phyloP scores from a whole-genome alignment of 2,113 vertebrate species.

The Perca schrenkii region DNA sequence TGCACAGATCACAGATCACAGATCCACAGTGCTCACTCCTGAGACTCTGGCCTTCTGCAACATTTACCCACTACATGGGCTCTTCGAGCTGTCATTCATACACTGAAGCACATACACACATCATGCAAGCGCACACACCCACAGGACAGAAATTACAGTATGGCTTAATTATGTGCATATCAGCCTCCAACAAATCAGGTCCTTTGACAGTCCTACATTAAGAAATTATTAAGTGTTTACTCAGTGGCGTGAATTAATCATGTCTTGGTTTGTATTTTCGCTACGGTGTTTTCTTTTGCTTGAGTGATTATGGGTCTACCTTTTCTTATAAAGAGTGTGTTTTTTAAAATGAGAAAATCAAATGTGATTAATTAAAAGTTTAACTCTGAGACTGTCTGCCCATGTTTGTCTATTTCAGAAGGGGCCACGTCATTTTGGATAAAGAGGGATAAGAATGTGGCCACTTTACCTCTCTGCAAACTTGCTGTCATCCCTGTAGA shows the following conservation, averaged over 20 bases:
- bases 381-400: background rate
- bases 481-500: conserved; percentile 72
- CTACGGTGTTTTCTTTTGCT: background rate
- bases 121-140: background rate
- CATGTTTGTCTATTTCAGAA: conserved; percentile 24
- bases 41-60: conserved; percentile 74
- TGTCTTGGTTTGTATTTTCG: conserved; percentile 27
- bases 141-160: conserved; percentile 8
- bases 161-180: conserved; percentile 48
- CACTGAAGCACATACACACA: conserved; percentile 6
- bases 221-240: conserved; percentile 54
- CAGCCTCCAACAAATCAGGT: conserved; percentile 49
- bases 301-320: conserved; percentile 36
- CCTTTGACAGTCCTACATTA: conserved; percentile 53
- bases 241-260: conserved; percentile 47
- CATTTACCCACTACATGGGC: conserved; percentile 72
- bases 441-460: background rate
- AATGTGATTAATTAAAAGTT: conserved; percentile 26
- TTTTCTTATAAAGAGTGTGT: background rate
- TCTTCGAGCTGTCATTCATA: conserved; percentile 50
- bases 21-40: conserved; percentile 67
- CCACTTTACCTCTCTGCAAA: background rate
- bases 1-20: conserved; percentile 75
- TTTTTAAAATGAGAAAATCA: conserved; percentile 8
- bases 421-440: background rate